Percentiles rank a stretch among this genome's conserved stretches.
Conservation (phyloP, 2,113 vertebrate species). For the Desmodus rotundus region DNA sequence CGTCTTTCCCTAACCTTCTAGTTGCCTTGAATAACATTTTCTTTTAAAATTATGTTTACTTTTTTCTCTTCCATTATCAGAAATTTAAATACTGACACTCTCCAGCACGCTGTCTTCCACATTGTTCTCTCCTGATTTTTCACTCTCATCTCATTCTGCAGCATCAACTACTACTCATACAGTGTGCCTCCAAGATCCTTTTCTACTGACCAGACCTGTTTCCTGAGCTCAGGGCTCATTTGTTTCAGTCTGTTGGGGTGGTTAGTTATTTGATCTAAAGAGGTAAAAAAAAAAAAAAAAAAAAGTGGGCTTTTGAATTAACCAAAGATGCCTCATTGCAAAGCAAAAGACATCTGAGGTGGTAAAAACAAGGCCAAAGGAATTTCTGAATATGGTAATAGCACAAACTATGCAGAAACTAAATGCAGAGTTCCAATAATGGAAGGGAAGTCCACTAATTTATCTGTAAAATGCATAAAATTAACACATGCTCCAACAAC, state of each 20-base stretch:
- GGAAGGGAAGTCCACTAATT: neutral
- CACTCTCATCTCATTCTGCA: neutral
- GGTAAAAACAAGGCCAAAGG: no score
- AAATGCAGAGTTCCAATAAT: no score
- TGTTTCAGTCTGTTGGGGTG: neutral
- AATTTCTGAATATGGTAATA: no score
- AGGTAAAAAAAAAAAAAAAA: neutral
- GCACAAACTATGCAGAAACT: no score
- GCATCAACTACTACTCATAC: neutral
- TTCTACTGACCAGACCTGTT: neutral
- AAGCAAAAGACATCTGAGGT: no score
- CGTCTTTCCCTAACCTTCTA: neutral
- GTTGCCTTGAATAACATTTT: neutral
- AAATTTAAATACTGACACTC: neutral
- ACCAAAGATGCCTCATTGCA: neutral
- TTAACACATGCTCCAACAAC: neutral
- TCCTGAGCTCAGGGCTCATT: neutral
- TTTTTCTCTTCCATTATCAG: neutral
- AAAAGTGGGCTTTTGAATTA: neutral
- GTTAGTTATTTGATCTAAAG: neutral
- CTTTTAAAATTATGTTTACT: neutral
- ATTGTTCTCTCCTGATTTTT: neutral
- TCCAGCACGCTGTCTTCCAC: neutral
- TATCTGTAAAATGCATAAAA: neutral
- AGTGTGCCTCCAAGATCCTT: neutral